Evolutionary conservation across 2,888 invertebrate genomes (phyloP), one percentile per base, ranked within the genome.

Genomic region (Drosophila ustulata): DNA sequence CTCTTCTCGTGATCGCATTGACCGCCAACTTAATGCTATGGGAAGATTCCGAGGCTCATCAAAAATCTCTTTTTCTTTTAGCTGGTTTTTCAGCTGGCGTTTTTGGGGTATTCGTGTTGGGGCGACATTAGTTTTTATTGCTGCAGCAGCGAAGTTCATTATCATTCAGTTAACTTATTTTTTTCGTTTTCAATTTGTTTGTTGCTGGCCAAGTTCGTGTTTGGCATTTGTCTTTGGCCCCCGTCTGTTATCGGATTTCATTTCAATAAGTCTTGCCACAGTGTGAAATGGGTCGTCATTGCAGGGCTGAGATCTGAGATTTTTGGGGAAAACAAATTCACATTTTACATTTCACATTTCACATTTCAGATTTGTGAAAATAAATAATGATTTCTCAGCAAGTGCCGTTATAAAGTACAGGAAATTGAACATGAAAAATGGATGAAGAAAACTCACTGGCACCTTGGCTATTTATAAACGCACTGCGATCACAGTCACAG

Each of bases 1-100:
- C 49, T 53, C 62, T 62, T 6, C 61, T 85, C 89, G 84, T 85
- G 84, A 88, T 83, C 83, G 34, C 46, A 69, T 75, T 80, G 87
- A 83, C 87, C 87, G 78, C 64, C 68, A 56, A 32, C 50, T 65
- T 70, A 71, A 68, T 59, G 85, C 70, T 79, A 80, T 85, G 84
- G 87, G 84, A 85, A 88, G 64, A 79, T 78, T 80, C 75, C 47
- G 46, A 8, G 46, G 74, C 59, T 57, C 71, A 69, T 77, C 76
- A 76, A 63, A 69, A 50, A 66, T 61, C 58, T 56, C 26, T 41
- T 34, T 62, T 39, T 25, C 9, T 45, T 46, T 59, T 5, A 2
- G n/a, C 37, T 37, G 37, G 4, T n/a, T 37, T 37, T 37, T 37
- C 5, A 4, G n/a, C 37, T 37, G 37, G 4, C 18, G 18, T 18